Conservation (phyloP, 1,140 invertebrate species). For the Ridgeia piscesae region DNA sequence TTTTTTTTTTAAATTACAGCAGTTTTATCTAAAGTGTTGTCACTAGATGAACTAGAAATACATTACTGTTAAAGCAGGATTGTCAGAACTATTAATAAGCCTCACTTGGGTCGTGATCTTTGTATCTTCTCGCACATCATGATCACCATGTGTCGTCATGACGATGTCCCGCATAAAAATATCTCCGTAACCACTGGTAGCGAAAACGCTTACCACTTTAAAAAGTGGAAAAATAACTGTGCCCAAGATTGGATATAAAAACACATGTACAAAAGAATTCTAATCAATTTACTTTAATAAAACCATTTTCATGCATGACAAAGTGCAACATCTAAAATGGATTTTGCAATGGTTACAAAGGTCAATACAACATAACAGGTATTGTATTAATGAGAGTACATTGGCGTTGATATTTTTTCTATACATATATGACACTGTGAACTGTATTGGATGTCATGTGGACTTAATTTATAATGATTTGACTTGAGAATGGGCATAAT, state of each 20-base stretch:
- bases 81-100: not conserved
- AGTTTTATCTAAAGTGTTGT: not conserved
- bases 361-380: no score
- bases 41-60: not conserved
- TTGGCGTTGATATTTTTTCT: no score
- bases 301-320: not conserved
- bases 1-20: not conserved
- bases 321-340: not conserved
- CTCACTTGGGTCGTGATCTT: not conserved
- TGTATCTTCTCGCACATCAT: not conserved
- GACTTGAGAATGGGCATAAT: no score
- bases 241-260: not conserved
- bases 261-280: not conserved
- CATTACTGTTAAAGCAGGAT: not conserved
- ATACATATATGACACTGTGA: no score
- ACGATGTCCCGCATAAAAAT: not conserved
- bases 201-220: not conserved
- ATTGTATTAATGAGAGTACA: no score
- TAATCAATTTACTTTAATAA: not conserved
- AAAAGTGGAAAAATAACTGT: not conserved
- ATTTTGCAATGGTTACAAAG: no score
- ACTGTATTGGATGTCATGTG: no score
- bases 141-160: not conserved
- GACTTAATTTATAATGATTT: no score
- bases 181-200: not conserved